Conservation (phyloP, 2,888 invertebrate genomes). For the Ophion ellenae region DNA sequence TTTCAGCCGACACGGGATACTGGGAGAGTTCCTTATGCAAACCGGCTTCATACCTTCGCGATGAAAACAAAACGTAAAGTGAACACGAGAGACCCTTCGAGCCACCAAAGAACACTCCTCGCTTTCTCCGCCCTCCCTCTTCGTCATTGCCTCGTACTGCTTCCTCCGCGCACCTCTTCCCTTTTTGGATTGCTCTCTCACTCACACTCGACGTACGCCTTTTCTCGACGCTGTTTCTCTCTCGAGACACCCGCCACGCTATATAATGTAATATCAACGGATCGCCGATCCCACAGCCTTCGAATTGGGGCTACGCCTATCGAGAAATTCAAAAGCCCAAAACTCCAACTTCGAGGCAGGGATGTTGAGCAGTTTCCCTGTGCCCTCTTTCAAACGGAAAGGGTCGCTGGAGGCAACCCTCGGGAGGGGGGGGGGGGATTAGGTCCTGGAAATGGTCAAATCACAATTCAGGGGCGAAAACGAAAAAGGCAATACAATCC, state of each 20-base stretch:
- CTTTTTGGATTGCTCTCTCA: constrained; percentile 43
- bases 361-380: not conserved
- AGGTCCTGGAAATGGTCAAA: not conserved
- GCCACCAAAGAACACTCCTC: constrained; percentile 76
- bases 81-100: constrained; percentile 62
- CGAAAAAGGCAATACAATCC: not conserved
- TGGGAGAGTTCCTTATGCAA: constrained; percentile 74
- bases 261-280: constrained; percentile 72
- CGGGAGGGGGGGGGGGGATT: not conserved
- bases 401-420: not conserved
- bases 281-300: constrained; percentile 70
- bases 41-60: constrained; percentile 75
- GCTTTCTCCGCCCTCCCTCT: constrained; percentile 56
- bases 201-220: not conserved
- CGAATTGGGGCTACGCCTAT: constrained; percentile 46
- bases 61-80: constrained; percentile 74
- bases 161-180: constrained; percentile 39
- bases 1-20: constrained; percentile 17
- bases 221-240: constrained; percentile 49
- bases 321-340: constrained; percentile 54
- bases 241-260: constrained; percentile 73
- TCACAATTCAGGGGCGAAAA: not conserved
- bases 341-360: not conserved
- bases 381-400: not conserved
- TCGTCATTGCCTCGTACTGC: constrained; percentile 56